phyloP scores from a whole-genome alignment of 2,888 invertebrate genomes.

The Microctonus aethiopoides region DNA sequence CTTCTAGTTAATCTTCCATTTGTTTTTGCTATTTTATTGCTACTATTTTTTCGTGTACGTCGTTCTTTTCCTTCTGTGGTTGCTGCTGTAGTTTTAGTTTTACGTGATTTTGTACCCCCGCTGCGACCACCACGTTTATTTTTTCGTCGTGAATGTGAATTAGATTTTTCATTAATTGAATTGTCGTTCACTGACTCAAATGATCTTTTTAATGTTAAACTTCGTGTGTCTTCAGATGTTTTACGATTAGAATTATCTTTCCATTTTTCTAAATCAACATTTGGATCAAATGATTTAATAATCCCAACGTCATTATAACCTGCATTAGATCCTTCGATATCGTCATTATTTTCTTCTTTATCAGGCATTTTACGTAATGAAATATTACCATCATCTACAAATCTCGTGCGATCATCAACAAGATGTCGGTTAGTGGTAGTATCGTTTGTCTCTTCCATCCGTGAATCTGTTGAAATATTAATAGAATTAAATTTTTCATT shows the following conservation, averaged over 20 bases:
- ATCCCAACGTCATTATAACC: constrained; percentile 5
- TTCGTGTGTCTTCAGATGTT: constrained; percentile 55
- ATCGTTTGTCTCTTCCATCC: background rate
- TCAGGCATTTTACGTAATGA: background rate
- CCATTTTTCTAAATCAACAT: constrained; percentile 12
- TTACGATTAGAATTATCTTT: constrained; percentile 33
- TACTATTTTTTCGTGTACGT: constrained; percentile 28
- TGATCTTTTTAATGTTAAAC: constrained; percentile 57
- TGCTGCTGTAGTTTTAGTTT: constrained; percentile 17
- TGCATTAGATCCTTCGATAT: background rate
- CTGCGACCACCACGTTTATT: constrained; percentile 48
- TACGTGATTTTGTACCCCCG: constrained; percentile 41
- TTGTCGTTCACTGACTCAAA: constrained; percentile 16
- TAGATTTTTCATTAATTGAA: constrained; percentile 33
- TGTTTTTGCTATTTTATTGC: constrained; percentile 41
- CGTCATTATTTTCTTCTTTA: background rate
- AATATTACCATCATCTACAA: constrained; percentile 1
- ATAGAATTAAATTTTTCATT: constrained; percentile 31
- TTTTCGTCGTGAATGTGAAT: constrained; percentile 50
- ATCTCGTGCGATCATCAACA: background rate
- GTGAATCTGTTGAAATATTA: background rate
- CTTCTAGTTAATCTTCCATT: constrained; percentile 59
- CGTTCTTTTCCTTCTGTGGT: constrained; percentile 4
- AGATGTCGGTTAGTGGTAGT: background rate
- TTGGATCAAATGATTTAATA: background rate